Conservation (phyloP, 1,140 invertebrate genomes). For the Cotesia typhae region DNA sequence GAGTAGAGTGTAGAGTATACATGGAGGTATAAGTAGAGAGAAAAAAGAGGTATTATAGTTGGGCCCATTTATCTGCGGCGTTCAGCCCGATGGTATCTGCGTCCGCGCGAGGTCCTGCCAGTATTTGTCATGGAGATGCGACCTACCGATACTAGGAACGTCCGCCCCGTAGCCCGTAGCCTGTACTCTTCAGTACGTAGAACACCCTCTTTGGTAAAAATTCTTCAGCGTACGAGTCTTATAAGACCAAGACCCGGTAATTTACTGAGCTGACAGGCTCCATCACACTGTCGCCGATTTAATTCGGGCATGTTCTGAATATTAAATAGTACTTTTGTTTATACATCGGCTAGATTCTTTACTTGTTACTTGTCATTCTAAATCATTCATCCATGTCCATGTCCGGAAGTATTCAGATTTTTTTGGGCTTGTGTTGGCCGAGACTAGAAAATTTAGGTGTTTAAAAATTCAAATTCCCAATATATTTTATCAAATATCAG, state of each 20-base stretch:
- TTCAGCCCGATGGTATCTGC: conserved; percentile 55
- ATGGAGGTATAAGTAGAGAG: conserved; percentile 24
- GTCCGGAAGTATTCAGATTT: too few species aligned
- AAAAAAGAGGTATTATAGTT: conserved; percentile 47
- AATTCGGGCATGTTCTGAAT: neutral
- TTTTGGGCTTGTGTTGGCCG: too few species aligned
- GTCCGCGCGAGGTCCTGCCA: conserved; percentile 58
- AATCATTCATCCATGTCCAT: too few species aligned
- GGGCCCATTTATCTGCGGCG: conserved; percentile 54
- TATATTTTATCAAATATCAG: too few species aligned
- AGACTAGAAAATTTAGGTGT: too few species aligned
- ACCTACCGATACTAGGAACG: conserved; percentile 41
- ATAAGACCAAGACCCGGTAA: conserved; percentile 10
- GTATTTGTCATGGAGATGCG: conserved; percentile 59
- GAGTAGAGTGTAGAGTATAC: too few species aligned
- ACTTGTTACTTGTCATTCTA: too few species aligned
- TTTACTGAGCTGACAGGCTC: conserved; percentile 27
- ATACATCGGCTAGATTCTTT: neutral
- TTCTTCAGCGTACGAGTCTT: conserved; percentile 32
- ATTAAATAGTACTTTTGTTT: conserved; percentile 16
- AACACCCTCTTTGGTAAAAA: conserved; percentile 19
- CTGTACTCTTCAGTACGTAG: neutral
- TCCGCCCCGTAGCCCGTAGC: conserved; percentile 6
- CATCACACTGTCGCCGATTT: conserved; percentile 12
- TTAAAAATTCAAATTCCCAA: too few species aligned